phyloP scores from a whole-genome alignment of 2,888 invertebrate species.

The Cetonia aurata region DNA sequence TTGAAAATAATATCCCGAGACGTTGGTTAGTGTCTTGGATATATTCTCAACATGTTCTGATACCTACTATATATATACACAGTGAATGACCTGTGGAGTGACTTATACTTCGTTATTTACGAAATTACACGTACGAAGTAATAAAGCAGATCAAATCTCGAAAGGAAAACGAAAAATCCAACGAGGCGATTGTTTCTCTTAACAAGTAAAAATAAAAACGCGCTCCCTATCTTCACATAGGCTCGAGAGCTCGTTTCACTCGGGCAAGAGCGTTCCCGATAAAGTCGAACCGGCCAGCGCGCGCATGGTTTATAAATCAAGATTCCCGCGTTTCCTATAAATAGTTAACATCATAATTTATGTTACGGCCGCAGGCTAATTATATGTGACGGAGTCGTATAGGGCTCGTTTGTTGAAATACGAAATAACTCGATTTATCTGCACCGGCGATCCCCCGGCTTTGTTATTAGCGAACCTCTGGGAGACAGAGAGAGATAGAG shows the following conservation, averaged over 20 bases:
- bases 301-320: slow-evolving; percentile 56
- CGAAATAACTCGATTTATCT: slow-evolving; percentile 64
- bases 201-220: slow-evolving; percentile 3
- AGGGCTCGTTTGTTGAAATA: slow-evolving; percentile 65
- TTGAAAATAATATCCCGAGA: too few species aligned
- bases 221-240: too few species aligned
- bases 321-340: slow-evolving; percentile 64
- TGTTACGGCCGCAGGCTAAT: slow-evolving; percentile 65
- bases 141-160: slow-evolving; percentile 1
- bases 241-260: too few species aligned
- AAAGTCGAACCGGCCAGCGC: slow-evolving; percentile 7
- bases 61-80: too few species aligned
- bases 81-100: too few species aligned
- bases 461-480: slow-evolving; percentile 61
- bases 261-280: slow-evolving; percentile 2
- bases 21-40: too few species aligned
- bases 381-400: slow-evolving; percentile 64
- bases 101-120: slow-evolving; percentile 3
- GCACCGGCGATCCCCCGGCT: slow-evolving; percentile 57
- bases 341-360: slow-evolving; percentile 66
- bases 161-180: not conserved
- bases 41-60: too few species aligned
- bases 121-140: not conserved
- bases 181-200: slow-evolving; percentile 5
- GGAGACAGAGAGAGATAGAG: not conserved